Evolutionary conservation across 2,888 invertebrate genomes (phyloP), one percentile per base, ranked within the genome.

Genomic region (Papilio elwesi): DNA sequence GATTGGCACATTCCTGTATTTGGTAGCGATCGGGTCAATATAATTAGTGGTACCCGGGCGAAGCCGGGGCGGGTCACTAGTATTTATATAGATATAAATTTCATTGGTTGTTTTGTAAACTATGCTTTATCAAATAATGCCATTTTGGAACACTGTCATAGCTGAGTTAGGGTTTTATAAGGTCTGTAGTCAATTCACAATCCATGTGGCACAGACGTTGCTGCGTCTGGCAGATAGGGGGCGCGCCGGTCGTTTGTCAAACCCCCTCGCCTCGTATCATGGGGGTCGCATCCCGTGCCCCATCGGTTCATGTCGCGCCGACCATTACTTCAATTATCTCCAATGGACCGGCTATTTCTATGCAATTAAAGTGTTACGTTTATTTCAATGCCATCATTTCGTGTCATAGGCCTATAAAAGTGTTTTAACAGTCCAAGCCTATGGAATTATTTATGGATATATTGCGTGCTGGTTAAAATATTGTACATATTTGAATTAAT

Each of bases 221-320:
- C 62, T 69, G 69, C 70, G 48, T 26, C 63, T 53, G 63, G 11
- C 36, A 62, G 71, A 71, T 67, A 65, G 67, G 52, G 67, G 62
- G 62, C 53, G 47, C 43, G 48, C 6, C 67, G 52, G 48, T 64
- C 63, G 63, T 71, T 71, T 66, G 66, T 71, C 51, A 71, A 51
- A 59, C 9, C 63, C 51, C 71, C 26, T 59, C 38, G 57, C 13
- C 13, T 36, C 8, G 68, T 43, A 53, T 43, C 43, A 62, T n/a
- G 64, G 48, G 63, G 53, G 53, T 47, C 51, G 7, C 16, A 16
- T 16, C 48, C 26, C 12, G 59, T 43, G 15, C 13, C 15, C 51
- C 49, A 52, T 67, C 43, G 51, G 10, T 38, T 38, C 51, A 52
- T 43, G 47, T 67, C 62, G 48, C 47, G 48, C 9, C 26, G 11